Evolutionary conservation across 2,113 vertebrate genomes (phyloP).

Genomic region (Hemibagrus wyckioides): DNA sequence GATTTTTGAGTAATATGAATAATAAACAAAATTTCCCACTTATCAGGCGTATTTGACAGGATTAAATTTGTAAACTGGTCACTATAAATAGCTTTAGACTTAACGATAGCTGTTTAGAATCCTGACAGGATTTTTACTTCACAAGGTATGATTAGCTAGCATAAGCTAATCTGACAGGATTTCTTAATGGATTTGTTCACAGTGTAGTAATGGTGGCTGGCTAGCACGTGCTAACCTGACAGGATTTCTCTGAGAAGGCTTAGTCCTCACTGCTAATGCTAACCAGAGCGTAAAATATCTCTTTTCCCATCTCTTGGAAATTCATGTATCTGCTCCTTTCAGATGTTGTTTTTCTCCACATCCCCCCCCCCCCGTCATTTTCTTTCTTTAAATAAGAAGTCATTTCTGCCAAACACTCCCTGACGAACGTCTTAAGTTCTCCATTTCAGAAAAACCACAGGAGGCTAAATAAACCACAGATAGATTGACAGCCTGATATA

Average conservation of each 20-base stretch:
- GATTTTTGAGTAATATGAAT: neutral
- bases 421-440: conserved; percentile 13
- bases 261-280: neutral
- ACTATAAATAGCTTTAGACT: neutral
- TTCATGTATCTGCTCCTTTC: neutral
- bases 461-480: conserved; percentile 5
- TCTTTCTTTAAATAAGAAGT: conserved; percentile 26
- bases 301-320: neutral
- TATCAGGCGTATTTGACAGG: no score
- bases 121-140: neutral
- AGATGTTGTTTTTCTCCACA: neutral
- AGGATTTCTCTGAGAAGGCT: neutral
- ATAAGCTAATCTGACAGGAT: neutral
- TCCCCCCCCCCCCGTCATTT: neutral
- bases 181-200: neutral
- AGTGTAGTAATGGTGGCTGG: neutral
- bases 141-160: neutral
- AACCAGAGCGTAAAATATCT: neutral
- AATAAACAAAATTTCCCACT: no score
- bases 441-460: neutral
- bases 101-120: neutral
- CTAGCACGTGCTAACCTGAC: neutral
- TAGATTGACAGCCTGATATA: neutral
- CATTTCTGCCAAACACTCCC: conserved; percentile 18
- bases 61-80: neutral